Evolutionary conservation across 2,113 vertebrate genomes (phyloP).

Genomic region (Cyphomyrus discorhynchus): DNA sequence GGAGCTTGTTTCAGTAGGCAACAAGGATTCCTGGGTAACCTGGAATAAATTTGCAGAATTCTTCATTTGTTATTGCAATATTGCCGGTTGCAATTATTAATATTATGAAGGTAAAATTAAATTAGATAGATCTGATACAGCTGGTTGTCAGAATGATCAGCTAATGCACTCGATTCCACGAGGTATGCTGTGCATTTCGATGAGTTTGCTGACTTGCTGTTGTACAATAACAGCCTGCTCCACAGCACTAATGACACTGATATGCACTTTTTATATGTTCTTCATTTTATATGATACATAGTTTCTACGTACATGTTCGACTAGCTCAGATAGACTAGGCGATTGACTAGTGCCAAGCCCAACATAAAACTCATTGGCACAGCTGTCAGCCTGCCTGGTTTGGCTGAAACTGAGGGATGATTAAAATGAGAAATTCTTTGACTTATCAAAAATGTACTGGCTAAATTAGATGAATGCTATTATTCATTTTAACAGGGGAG

Average conservation of each 20-base stretch:
- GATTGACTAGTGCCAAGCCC: not conserved
- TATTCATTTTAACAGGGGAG: not conserved
- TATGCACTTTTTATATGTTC: not conserved
- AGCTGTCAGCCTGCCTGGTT: not conserved
- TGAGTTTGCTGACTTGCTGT: not conserved
- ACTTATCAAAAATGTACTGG: not conserved
- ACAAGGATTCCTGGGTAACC: not conserved
- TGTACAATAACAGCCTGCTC: not conserved
- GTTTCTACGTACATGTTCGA: not conserved
- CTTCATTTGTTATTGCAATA: not conserved
- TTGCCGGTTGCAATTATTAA: not conserved
- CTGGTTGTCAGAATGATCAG: not conserved
- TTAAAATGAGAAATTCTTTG: not conserved
- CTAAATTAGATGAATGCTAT: not conserved
- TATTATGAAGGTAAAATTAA: not conserved
- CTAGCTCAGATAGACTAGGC: not conserved
- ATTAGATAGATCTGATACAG: not conserved
- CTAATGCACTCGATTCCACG: not conserved
- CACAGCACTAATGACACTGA: not conserved
- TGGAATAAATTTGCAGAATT: not conserved
- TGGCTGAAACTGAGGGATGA: not conserved
- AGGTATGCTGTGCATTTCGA: not conserved
- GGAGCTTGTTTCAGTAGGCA: constrained; percentile 34
- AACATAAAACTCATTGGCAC: not conserved
- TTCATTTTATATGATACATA: not conserved